Base-by-base conservation (phyloP, 2,797 vertebrate genomes). In the Salmo trutta region DNA sequence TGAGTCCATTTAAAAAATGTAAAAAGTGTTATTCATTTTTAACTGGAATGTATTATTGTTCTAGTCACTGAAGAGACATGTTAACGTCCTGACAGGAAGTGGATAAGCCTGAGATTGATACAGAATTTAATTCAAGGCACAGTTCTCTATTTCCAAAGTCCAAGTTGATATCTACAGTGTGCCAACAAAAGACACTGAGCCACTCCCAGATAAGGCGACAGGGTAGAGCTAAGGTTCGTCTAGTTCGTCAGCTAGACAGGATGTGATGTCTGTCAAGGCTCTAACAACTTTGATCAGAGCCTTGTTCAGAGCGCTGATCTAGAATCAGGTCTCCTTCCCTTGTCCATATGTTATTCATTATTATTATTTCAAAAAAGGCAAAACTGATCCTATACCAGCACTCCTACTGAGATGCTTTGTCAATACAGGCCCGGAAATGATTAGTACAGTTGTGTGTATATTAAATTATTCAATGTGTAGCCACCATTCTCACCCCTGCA, bases 401-500 rank as follows among this genome's bases (percentile, higher is more conserved):
- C 27, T 31, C 29, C 4, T 33, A 10, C 19, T 19, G 54, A 56
- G 19, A n/a, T 19, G 54, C 54, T 2, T 17, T 19, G 19, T 2
- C 17, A 56, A 56, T 19, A 56, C 54, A 56, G 54, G 36, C 36
- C 10, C 2, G 41, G 7, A 62, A 62, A 62, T 62, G 7, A 62
- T 62, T 7, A 8, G 56, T 62, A 62, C 56, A 62, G 56, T 21
- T 62, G 56, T n/a, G 56, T 62, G 56, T 10, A 62, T n/a, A 62
- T n/a, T 62, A 62, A 62, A 62, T n/a, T 3, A 62, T 62, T 62
- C 56, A 62, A n/a, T 29, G 65, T 29, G 65, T 29, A 67, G 64
- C 64, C 21, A 10, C 14, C 5, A 12, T 0, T 47, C 80, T 88
- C 75, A 98, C 98, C 98, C 95, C 95, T 94, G 88, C 98, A 99